These are phyloP conservation scores for Gallinago undulata DNA, from an alignment of 2,113 vertebrate species.

Conservation along the genomic window DNA sequence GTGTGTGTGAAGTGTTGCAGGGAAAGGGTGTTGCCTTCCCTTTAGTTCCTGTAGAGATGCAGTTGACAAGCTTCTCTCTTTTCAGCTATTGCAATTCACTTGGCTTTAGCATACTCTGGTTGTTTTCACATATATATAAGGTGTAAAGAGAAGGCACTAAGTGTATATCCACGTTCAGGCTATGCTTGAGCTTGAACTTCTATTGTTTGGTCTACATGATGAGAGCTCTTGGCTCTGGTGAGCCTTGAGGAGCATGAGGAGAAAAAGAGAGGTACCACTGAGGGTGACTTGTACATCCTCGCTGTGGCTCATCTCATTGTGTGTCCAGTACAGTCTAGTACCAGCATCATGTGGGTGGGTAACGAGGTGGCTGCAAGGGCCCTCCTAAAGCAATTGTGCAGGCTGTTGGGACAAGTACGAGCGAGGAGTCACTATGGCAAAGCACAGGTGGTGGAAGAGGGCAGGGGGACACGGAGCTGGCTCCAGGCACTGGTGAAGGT, in stretches of 20 bases:
- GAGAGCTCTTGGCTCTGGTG: not conserved
- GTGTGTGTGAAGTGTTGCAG: not conserved
- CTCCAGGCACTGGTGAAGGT: not conserved
- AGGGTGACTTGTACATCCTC: not conserved
- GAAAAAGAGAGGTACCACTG: not conserved
- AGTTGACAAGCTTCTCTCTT: not conserved
- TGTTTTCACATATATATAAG: not conserved
- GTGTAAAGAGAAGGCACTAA: not conserved
- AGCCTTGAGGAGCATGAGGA: not conserved
- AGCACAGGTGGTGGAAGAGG: not conserved
- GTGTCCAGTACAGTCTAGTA: rapidly evolving
- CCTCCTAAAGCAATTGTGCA: not conserved
- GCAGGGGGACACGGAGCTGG: not conserved
- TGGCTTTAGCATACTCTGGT: not conserved
- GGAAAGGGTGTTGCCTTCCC: not conserved
- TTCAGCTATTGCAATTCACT: not conserved
- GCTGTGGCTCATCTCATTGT: not conserved
- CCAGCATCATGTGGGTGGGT: not conserved
- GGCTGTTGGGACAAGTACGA: not conserved
- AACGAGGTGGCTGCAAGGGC: not conserved
- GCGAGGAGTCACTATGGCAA: not conserved
- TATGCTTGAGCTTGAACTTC: not conserved
- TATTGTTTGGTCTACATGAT: rapidly evolving
- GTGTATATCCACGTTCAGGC: not conserved
- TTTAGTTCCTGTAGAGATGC: not conserved